Evolutionary conservation across 2,113 vertebrate species (phyloP), one percentile per base, ranked within the genome.

Genomic region (Lophura nycthemera): DNA sequence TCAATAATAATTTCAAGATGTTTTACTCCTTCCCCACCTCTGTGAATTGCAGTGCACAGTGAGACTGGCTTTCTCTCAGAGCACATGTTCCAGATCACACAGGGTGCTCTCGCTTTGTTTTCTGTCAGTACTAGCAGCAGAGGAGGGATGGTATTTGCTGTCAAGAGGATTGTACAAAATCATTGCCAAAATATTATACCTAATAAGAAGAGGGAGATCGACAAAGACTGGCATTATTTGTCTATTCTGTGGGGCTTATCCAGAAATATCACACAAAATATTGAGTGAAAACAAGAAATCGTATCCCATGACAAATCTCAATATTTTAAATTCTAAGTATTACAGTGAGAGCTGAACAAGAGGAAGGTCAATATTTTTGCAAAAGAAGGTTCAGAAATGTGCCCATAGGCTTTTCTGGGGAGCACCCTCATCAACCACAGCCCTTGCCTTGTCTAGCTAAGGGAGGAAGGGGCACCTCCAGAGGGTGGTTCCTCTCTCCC

Each of bases 101-200:
- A 12, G 10, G 30, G n/a, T 69, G 48, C 8, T 76, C 24, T 66
- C 27, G 38, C 43, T 70, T 78, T 56, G 11, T 21, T 94, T 59
- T 78, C 43, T 27, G 13, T 38, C 61, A 52, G 11, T 42, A 59
- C 64, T 57, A 67, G 29, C 65, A 56, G 20, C 0, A 0, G 15
- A 54, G 9, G 21, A 87, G 19, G 50, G 5, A 50, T 56, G 25
- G 34, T 6, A 30, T 60, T 76, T 42, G 8, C 57, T 77, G 56
- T 19, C 34, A 60, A 4, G 6, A 22, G 27, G 71, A 86, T 67
- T 89, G 34, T 57, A 60, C 10, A 38, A 50, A 67, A 47, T 73
- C 32, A 18, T 11, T 13, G 25, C 7, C 27, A 59, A 27, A 63
- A 42, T 67, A 43, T 32, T 63, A 59, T 89, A 75, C 2, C 15